phyloP scores from a whole-genome alignment of 2,888 invertebrate genomes.

The Euclidia mi region DNA sequence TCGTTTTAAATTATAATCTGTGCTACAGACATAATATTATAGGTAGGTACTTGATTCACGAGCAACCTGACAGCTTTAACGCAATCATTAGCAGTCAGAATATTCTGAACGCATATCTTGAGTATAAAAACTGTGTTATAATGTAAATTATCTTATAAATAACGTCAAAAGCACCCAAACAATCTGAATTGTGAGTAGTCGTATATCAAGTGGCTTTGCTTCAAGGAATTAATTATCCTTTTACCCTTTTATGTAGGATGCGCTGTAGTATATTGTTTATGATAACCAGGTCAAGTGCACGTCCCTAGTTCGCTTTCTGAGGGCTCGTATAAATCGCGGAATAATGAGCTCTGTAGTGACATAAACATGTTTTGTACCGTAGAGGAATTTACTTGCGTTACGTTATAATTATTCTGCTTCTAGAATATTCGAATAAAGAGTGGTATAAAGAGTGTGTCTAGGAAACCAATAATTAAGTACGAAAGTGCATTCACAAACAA shows the following conservation, averaged over 20 bases:
- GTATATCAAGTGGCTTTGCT: conserved; percentile 70
- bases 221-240: conserved; percentile 66
- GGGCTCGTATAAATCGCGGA: conserved; percentile 28
- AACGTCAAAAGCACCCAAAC: conserved; percentile 52
- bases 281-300: conserved; percentile 53
- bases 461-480: too few relatives aligned
- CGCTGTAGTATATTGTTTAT: conserved; percentile 54
- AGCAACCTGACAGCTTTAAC: not conserved
- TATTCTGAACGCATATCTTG: conserved; percentile 8
- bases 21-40: not conserved
- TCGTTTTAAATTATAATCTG: not conserved
- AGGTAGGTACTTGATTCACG: not conserved
- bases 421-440: too few relatives aligned
- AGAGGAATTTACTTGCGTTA: not conserved
- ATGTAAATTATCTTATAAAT: conserved; percentile 59
- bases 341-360: conserved; percentile 15
- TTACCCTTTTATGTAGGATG: conserved; percentile 61
- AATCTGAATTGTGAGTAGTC: conserved; percentile 56
- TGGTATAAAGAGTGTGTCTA: too few relatives aligned
- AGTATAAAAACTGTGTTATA: conserved; percentile 43
- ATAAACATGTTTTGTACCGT: not conserved
- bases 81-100: not conserved
- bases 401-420: not conserved
- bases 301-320: conserved; percentile 37
- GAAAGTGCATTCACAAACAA: too few relatives aligned